phyloP scores from a whole-genome alignment of 1,140 invertebrate genomes.

The Sminthurinus signatus region DNA sequence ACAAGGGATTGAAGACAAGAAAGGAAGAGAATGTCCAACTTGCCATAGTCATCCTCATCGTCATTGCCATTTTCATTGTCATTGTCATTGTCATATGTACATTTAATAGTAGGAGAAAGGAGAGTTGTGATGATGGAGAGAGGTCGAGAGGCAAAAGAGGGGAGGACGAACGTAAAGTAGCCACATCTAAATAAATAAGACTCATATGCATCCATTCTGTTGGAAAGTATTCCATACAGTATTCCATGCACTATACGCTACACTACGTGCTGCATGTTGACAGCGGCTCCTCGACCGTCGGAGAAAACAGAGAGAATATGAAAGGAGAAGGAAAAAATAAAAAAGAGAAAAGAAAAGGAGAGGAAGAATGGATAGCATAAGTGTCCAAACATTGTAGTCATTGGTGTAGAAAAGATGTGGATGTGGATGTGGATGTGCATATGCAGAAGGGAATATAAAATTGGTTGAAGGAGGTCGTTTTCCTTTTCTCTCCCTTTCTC shows the following conservation, averaged over 20 bases:
- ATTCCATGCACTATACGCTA: too few species aligned
- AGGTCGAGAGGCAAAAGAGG: neutral
- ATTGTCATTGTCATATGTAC: too few species aligned
- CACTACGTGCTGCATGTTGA: too few species aligned
- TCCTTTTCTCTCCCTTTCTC: too few species aligned
- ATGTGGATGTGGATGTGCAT: constrained; percentile 1
- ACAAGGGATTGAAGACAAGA: too few species aligned
- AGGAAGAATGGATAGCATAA: constrained; percentile 21
- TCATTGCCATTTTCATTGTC: too few species aligned
- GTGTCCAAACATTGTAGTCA: constrained; percentile 20
- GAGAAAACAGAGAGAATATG: neutral
- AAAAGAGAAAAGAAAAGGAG: neutral
- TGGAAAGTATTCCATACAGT: too few species aligned
- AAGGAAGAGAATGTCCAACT: too few species aligned
- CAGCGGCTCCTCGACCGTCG: too few species aligned
- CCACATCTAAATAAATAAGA: constrained; percentile 19
- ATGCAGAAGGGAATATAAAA: constrained; percentile 4
- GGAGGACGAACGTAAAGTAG: constrained; percentile 7
- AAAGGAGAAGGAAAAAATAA: neutral
- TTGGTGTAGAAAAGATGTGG: constrained; percentile 11
- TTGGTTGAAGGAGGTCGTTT: constrained; percentile 12
- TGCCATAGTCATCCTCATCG: too few species aligned
- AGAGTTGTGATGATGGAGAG: neutral
- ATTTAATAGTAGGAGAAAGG: neutral
- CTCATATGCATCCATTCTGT: too few species aligned